These are phyloP conservation scores for Drosophila sproati DNA, from an alignment of 1,140 invertebrate species.

Conservation along the genomic window DNA sequence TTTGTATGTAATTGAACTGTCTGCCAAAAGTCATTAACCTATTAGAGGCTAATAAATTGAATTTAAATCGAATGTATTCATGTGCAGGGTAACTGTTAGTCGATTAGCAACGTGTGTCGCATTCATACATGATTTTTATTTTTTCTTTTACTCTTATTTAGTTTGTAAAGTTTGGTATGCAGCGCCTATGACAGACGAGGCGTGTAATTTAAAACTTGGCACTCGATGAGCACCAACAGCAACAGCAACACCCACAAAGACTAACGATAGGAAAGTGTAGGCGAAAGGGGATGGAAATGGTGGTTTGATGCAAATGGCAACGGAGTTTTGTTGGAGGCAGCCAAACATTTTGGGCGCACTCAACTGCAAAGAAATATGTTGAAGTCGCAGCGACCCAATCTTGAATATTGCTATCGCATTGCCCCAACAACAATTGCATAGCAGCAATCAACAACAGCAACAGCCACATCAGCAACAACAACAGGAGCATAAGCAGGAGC, in stretches of 20 bases:
- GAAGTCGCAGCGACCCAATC: constrained; percentile 21
- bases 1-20: not conserved
- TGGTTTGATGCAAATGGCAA: constrained; percentile 10
- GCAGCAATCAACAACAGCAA: constrained; percentile 2
- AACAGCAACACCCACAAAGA: constrained; percentile 1
- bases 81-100: constrained; percentile 7
- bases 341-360: constrained; percentile 23
- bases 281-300: not conserved
- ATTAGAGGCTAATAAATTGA: too few relatives aligned
- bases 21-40: not conserved
- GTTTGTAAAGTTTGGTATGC: constrained; percentile 29
- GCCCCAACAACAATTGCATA: not conserved
- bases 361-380: constrained; percentile 33
- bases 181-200: constrained; percentile 53
- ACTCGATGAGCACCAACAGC: constrained; percentile 46
- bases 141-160: constrained; percentile 15
- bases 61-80: too few relatives aligned
- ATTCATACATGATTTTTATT: not conserved
- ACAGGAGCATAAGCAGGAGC: not conserved
- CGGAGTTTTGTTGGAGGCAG: not conserved
- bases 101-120: not conserved
- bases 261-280: not conserved
- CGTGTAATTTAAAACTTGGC: constrained; percentile 79
- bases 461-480: constrained; percentile 1
- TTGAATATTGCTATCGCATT: constrained; percentile 18